phyloP scores from a whole-genome alignment of 2,888 invertebrate species.

The Minunthozetes semirufus region DNA sequence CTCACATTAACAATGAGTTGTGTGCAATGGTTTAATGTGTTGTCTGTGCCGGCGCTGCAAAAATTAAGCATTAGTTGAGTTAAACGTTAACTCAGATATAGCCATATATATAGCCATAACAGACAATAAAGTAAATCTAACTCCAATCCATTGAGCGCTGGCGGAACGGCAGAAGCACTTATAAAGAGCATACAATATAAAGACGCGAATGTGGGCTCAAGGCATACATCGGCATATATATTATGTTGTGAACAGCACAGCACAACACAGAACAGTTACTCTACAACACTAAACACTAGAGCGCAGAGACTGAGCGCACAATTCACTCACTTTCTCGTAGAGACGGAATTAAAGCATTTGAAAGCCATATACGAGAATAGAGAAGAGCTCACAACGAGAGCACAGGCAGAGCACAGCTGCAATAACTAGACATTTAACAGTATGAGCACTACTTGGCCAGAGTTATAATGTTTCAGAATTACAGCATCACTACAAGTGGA shows the following conservation, averaged over 20 bases:
- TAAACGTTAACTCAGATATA: slow-evolving; percentile 19
- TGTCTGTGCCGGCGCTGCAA: slow-evolving; percentile 20
- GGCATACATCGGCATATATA: slow-evolving; percentile 15
- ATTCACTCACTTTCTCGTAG: slow-evolving; percentile 8
- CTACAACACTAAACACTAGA: slow-evolving; percentile 14
- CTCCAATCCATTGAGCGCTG: background rate
- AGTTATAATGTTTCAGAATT: slow-evolving; percentile 30
- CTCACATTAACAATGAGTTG: slow-evolving; percentile 18
- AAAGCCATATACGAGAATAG: background rate
- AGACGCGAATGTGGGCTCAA: background rate
- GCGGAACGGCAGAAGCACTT: slow-evolving; percentile 17
- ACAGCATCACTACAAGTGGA: slow-evolving; percentile 31
- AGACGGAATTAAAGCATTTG: slow-evolving; percentile 23
- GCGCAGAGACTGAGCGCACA: slow-evolving; percentile 3
- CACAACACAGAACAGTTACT: background rate
- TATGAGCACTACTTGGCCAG: slow-evolving; percentile 9
- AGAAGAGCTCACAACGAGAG: background rate
- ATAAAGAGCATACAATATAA: slow-evolving; percentile 18
- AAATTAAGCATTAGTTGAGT: slow-evolving; percentile 29
- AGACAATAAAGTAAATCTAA: slow-evolving; percentile 17
- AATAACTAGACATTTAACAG: background rate
- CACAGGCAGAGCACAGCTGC: slow-evolving; percentile 17
- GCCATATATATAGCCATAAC: slow-evolving; percentile 6
- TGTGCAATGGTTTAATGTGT: slow-evolving; percentile 14
- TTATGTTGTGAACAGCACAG: background rate